phyloP scores from a whole-genome alignment of 2,113 vertebrate genomes.

The Manacus vitellinus region DNA sequence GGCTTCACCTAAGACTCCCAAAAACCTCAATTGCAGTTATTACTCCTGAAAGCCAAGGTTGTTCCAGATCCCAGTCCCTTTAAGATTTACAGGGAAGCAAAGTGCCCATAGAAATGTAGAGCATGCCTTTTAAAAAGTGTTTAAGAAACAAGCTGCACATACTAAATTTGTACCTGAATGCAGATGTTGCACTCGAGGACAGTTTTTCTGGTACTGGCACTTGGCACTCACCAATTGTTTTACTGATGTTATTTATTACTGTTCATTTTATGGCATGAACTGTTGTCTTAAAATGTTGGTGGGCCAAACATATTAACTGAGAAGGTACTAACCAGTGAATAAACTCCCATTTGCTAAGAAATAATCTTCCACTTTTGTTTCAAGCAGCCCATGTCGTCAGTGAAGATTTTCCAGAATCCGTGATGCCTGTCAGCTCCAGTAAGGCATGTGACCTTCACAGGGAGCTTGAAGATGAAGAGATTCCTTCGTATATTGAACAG shows the following conservation, averaged over 20 bases:
- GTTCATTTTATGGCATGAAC: background rate
- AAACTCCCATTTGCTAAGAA: background rate
- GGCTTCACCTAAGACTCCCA: background rate
- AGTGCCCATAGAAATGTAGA: background rate
- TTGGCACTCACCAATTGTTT: background rate
- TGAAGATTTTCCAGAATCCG: background rate
- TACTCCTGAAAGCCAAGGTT: background rate
- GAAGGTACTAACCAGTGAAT: background rate
- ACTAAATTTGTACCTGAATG: background rate
- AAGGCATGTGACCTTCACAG: constrained; percentile 48
- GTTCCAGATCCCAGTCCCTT: background rate
- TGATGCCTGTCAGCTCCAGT: background rate
- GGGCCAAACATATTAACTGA: background rate
- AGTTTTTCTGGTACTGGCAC: background rate
- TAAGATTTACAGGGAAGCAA: background rate
- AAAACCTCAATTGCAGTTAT: background rate
- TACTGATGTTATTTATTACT: background rate
- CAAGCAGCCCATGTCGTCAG: background rate
- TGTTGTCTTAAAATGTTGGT: background rate
- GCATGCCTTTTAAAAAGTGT: background rate
- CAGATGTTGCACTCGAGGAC: background rate
- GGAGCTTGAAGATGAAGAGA: constrained; percentile 75
- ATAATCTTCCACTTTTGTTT: constrained; percentile 3
- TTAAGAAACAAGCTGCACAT: background rate
- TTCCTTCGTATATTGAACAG: constrained; percentile 78